These are phyloP conservation scores for Salvelinus fontinalis DNA, from an alignment of 2,113 vertebrate genomes.

Conservation along the genomic window DNA sequence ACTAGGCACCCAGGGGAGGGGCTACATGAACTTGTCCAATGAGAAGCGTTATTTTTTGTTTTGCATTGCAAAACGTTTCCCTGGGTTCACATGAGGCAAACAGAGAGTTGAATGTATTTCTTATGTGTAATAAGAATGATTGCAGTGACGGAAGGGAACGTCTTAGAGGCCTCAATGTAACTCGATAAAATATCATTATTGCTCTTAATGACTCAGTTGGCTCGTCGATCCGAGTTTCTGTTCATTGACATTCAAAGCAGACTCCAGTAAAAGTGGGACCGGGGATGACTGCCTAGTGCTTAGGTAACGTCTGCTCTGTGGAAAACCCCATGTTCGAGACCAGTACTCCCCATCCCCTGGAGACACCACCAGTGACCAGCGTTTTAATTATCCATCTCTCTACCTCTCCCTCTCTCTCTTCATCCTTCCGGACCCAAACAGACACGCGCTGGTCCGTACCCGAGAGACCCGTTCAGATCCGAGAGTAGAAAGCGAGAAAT, in stretches of 20 bases:
- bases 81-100: no score
- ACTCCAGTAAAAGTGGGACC: constrained; percentile 48
- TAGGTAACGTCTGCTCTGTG: constrained; percentile 72
- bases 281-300: constrained; percentile 39
- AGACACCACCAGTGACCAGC: constrained; percentile 12
- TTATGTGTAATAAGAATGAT: neutral
- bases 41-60: no score
- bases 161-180: neutral
- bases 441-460: no score
- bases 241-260: constrained; percentile 53
- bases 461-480: no score
- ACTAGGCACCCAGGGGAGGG: no score
- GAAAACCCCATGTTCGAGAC: constrained; percentile 51
- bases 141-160: neutral
- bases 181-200: neutral
- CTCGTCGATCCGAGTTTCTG: constrained; percentile 44
- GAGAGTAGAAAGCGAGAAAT: no score
- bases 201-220: constrained; percentile 41
- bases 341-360: constrained; percentile 20
- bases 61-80: no score
- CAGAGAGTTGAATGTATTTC: neutral
- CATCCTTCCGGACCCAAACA: neutral
- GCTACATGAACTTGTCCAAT: no score
- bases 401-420: constrained; percentile 1
- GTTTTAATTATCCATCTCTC: constrained; percentile 21